Evolutionary conservation across 2,113 vertebrate genomes (phyloP).

Genomic region (Anthoscopus minutus): DNA sequence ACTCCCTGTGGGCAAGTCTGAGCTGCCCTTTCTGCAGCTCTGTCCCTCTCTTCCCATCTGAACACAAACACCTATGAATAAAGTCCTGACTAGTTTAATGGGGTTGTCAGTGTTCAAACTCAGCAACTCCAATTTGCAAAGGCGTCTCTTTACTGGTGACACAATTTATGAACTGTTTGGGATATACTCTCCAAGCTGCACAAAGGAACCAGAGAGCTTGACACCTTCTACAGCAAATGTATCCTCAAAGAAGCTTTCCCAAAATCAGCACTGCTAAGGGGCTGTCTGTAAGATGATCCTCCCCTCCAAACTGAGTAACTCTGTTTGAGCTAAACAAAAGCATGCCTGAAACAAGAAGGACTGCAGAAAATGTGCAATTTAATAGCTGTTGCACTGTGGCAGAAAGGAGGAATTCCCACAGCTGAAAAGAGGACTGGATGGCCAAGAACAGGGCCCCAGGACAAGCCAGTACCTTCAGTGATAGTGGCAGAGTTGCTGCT

Average conservation of each 20-base stretch:
- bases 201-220: not conserved
- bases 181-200: not conserved
- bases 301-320: not conserved
- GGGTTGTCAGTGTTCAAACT: not conserved
- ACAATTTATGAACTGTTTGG: not conserved
- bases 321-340: not conserved
- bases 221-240: not conserved
- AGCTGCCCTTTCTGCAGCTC: not conserved
- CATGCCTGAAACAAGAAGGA: not conserved
- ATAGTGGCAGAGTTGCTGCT: not conserved
- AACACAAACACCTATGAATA: not conserved
- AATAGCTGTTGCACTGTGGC: not conserved
- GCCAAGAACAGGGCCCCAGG: not conserved
- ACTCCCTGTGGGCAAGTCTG: not conserved
- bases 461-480: not conserved
- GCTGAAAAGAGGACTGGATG: not conserved
- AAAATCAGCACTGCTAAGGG: not conserved
- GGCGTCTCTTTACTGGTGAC: not conserved
- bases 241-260: not conserved
- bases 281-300: not conserved
- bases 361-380: not conserved
- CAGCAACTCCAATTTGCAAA: not conserved
- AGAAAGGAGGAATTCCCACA: not conserved
- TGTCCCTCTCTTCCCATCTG: not conserved
- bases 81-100: not conserved